Percentiles rank a stretch among this genome's conserved stretches.
Evolutionary conservation across 2,113 vertebrate genomes (phyloP).

Genomic region (Nipponia nippon): DNA sequence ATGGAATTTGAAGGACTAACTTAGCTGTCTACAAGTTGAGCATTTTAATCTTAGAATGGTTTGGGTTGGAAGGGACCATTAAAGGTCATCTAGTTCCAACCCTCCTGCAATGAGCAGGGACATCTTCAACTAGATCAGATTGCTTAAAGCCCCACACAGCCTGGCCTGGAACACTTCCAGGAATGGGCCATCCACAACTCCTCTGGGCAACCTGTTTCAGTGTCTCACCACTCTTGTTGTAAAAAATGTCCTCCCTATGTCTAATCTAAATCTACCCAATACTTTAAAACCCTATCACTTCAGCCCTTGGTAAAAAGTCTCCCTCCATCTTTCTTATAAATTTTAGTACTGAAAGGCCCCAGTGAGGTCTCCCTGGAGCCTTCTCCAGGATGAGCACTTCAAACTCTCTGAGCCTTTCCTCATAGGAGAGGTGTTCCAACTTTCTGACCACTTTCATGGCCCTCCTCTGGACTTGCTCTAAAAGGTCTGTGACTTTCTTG

Average conservation of each 20-base stretch:
- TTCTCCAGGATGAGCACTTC: neutral
- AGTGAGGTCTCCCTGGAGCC: neutral
- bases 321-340: neutral
- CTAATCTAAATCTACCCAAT: neutral
- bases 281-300: neutral
- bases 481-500: neutral
- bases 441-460: neutral
- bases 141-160: neutral
- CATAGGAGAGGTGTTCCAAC: neutral
- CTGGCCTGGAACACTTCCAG: neutral
- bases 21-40: neutral
- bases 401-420: neutral
- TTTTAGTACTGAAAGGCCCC: neutral
- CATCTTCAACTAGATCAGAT: neutral
- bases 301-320: neutral
- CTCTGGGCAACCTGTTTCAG: neutral
- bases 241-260: neutral
- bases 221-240: neutral
- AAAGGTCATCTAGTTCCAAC: neutral
- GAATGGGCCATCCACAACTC: neutral
- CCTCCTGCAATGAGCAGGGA: neutral
- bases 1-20: neutral
- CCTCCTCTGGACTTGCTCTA: neutral
- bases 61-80: neutral
- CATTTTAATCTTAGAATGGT: neutral